These are phyloP conservation scores for Lemur catta DNA, from an alignment of 2,797 vertebrate genomes.

Conservation along the genomic window DNA sequence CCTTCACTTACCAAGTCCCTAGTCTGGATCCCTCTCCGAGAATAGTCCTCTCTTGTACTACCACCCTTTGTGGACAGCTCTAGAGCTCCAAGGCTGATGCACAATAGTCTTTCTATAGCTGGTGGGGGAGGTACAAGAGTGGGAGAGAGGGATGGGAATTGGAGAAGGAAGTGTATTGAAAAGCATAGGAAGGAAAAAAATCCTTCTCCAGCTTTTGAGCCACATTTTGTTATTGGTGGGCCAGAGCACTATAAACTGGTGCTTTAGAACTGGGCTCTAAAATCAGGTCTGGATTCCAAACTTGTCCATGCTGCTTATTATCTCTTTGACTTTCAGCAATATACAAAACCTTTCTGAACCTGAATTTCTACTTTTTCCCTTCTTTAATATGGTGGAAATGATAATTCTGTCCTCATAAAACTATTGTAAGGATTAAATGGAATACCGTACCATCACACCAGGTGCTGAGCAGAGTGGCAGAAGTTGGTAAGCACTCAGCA, in stretches of 20 bases:
- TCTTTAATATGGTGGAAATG: not conserved
- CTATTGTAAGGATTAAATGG: not conserved
- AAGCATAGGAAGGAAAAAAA: not conserved
- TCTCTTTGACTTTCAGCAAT: slow-evolving; percentile 4
- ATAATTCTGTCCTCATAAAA: not conserved
- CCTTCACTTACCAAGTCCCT: not conserved
- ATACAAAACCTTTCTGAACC: not conserved
- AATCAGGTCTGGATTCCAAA: slow-evolving; percentile 10
- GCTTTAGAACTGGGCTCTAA: slow-evolving; percentile 11
- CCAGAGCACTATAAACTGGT: too few relatives aligned
- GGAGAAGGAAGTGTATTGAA: not conserved
- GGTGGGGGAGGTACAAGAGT: fast-evolving
- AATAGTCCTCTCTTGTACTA: not conserved
- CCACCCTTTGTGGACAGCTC: not conserved
- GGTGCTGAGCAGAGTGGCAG: not conserved
- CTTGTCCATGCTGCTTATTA: not conserved
- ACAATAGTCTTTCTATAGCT: not conserved
- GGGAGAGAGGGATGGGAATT: not conserved
- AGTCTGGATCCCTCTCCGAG: not conserved
- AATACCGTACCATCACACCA: not conserved
- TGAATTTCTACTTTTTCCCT: not conserved
- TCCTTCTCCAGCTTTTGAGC: not conserved
- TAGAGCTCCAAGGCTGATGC: not conserved
- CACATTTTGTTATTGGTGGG: not conserved
- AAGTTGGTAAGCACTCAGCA: not conserved